Percentiles rank a stretch among this genome's conserved stretches.
These are phyloP conservation scores for Leucoma salicis DNA, from an alignment of 2,888 invertebrate genomes.

Conservation along the genomic window DNA sequence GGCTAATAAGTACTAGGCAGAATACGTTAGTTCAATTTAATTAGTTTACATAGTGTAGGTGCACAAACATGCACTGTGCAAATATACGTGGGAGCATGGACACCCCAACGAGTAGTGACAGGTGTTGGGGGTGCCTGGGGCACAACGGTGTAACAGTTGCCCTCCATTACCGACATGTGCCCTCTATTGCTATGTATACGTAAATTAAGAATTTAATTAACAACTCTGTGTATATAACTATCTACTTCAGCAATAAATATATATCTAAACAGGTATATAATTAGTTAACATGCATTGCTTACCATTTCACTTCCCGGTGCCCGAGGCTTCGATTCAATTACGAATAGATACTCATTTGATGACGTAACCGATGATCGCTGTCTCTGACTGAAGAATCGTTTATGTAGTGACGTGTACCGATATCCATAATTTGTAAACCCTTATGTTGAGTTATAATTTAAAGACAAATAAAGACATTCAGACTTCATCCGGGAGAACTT, in stretches of 20 bases:
- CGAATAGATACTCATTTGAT: constrained; percentile 19
- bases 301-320: constrained; percentile 36
- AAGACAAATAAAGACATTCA: too few relatives aligned
- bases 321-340: constrained; percentile 23
- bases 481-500: too few relatives aligned
- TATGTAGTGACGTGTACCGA: too few relatives aligned
- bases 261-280: constrained; percentile 31
- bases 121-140: constrained; percentile 58
- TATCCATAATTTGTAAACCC: too few relatives aligned
- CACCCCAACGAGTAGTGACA: constrained; percentile 44
- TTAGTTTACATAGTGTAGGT: constrained; percentile 8
- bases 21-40: neutral
- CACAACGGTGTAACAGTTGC: constrained; percentile 52
- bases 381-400: too few relatives aligned
- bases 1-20: constrained; percentile 34
- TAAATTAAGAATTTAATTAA: constrained; percentile 61
- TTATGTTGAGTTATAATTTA: too few relatives aligned
- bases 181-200: constrained; percentile 40
- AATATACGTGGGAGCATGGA: constrained; percentile 20
- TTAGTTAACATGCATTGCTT: constrained; percentile 24
- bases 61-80: constrained; percentile 28
- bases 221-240: constrained; percentile 48
- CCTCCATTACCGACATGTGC: constrained; percentile 37
- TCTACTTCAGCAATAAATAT: constrained; percentile 25
- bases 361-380: too few relatives aligned